Evolutionary conservation across 2,113 vertebrate species (phyloP).

Genomic region (Hirundichthys speculiger): DNA sequence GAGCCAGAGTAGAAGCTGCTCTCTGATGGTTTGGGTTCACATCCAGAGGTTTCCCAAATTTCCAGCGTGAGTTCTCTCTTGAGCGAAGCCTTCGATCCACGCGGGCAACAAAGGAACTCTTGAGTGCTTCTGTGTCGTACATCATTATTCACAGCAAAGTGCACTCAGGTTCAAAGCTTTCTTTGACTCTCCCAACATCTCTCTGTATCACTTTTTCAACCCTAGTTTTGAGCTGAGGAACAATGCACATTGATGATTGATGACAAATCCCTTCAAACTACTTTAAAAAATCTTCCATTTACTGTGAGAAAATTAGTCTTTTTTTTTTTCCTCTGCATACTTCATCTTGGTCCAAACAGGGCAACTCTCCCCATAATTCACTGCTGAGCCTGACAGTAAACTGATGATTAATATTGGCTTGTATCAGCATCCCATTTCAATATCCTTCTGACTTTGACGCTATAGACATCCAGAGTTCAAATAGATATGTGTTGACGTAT

Average conservation of each 20-base stretch:
- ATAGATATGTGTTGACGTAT: constrained; percentile 72
- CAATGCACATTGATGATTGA: constrained; percentile 91
- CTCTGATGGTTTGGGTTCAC: background rate
- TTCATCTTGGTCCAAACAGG: constrained; percentile 80
- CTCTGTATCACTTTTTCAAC: constrained; percentile 19
- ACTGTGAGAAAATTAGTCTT: constrained; percentile 89
- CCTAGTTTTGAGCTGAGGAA: constrained; percentile 82
- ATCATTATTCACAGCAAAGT: constrained; percentile 90
- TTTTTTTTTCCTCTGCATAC: constrained; percentile 88
- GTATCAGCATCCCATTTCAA: constrained; percentile 73
- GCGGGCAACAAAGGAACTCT: constrained; percentile 83
- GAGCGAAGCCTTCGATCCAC: constrained; percentile 78
- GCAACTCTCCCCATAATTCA: constrained; percentile 53
- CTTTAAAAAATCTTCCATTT: constrained; percentile 95
- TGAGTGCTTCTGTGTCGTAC: constrained; percentile 89
- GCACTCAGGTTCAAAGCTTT: constrained; percentile 81
- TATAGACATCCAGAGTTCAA: constrained; percentile 64
- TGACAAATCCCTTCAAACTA: constrained; percentile 91
- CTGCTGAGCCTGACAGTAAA: constrained; percentile 74
- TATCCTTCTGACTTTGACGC: constrained; percentile 72
- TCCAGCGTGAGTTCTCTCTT: constrained; percentile 71
- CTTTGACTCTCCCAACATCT: constrained; percentile 67
- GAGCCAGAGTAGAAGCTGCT: constrained; percentile 17
- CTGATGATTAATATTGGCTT: constrained; percentile 77
- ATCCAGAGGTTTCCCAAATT: constrained; percentile 29